phyloP scores from a whole-genome alignment of 2,888 invertebrate genomes.

The Mesorhabditis spiculigera region DNA sequence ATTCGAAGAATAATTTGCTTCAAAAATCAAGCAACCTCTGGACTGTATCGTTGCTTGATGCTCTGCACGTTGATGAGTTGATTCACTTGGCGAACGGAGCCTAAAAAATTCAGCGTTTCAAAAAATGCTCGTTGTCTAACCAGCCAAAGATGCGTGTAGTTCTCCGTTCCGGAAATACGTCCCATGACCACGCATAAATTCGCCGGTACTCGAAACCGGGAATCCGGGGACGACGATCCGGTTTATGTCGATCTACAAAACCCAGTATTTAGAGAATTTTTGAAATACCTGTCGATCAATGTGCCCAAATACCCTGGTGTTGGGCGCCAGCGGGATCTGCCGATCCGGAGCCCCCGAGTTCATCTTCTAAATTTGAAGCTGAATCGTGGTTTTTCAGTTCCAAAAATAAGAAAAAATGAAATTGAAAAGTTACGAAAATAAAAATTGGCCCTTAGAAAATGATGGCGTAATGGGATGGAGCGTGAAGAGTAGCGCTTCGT shows the following conservation, averaged over 20 bases:
- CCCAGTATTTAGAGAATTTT: no score
- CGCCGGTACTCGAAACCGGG: background rate
- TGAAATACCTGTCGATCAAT: background rate
- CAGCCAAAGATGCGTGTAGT: conserved; percentile 87
- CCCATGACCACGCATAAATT: conserved; percentile 78
- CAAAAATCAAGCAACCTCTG: conserved; percentile 52
- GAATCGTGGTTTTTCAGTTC: no score
- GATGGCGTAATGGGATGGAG: no score
- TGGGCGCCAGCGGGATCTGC: background rate
- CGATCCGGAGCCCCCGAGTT: background rate
- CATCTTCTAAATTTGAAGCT: background rate
- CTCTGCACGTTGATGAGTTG: conserved; percentile 87
- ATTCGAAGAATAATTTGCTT: background rate
- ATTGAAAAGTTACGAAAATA: no score
- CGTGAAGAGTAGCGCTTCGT: no score
- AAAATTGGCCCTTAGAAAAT: no score
- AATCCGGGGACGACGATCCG: background rate
- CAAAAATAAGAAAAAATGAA: no score
- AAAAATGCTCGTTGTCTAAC: conserved; percentile 60
- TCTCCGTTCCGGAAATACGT: conserved; percentile 74
- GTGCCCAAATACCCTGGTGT: background rate
- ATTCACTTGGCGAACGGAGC: conserved; percentile 83
- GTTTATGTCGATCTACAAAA: background rate
- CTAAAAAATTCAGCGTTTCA: background rate
- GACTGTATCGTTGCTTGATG: conserved; percentile 76